Conservation (phyloP, 2,888 invertebrate genomes). For the Caenorhabditis zanzibari region DNA sequence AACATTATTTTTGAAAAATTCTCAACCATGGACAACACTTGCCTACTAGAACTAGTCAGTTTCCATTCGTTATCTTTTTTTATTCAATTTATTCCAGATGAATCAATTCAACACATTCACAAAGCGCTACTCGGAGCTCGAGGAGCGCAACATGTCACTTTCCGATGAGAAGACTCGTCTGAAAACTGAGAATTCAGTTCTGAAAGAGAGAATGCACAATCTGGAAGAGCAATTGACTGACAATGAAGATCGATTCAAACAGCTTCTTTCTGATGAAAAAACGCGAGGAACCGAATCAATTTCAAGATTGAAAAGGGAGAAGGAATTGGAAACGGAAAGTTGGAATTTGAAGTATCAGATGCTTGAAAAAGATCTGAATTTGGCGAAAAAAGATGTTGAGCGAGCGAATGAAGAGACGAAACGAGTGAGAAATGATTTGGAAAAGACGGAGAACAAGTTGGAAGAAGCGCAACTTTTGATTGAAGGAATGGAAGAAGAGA, state of each 20-base stretch:
- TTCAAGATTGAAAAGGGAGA: slow-evolving; percentile 78
- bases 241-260: slow-evolving; percentile 78
- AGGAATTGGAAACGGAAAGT: slow-evolving; percentile 79
- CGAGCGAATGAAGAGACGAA: slow-evolving; percentile 69
- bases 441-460: slow-evolving; percentile 73
- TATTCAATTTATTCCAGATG: slow-evolving; percentile 67
- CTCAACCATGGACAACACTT: slow-evolving; percentile 8
- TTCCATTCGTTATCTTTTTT: too few species aligned
- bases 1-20: not conserved
- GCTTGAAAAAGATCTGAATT: slow-evolving; percentile 75
- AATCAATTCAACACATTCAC: slow-evolving; percentile 73
- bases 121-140: slow-evolving; percentile 79
- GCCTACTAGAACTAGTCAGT: slow-evolving; percentile 8
- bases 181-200: slow-evolving; percentile 82
- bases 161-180: slow-evolving; percentile 79
- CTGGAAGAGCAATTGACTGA: slow-evolving; percentile 80
- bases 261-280: slow-evolving; percentile 80
- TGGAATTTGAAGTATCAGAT: slow-evolving; percentile 77
- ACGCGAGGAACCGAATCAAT: slow-evolving; percentile 73
- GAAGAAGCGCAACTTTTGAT: slow-evolving; percentile 71
- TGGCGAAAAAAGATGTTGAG: slow-evolving; percentile 71
- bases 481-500: slow-evolving; percentile 76
- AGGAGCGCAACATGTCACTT: slow-evolving; percentile 77
- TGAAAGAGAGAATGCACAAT: slow-evolving; percentile 80
- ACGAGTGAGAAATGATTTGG: slow-evolving; percentile 67